Conservation (phyloP, 2,113 vertebrate species). For the Nerophis ophidion region DNA sequence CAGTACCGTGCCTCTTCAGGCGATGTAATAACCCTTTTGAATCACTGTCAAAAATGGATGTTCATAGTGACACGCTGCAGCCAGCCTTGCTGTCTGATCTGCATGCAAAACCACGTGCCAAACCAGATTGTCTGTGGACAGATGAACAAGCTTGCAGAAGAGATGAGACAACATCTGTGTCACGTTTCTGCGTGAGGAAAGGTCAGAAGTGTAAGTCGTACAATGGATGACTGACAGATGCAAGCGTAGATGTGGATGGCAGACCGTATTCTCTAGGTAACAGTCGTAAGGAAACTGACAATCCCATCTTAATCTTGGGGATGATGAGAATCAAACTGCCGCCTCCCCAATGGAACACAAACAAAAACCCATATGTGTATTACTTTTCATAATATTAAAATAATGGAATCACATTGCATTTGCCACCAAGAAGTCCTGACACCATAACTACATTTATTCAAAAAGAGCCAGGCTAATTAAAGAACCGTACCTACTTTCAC, state of each 20-base stretch:
- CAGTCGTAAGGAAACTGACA: slow-evolving; percentile 44
- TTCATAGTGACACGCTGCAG: slow-evolving; percentile 40
- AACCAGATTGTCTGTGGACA: slow-evolving; percentile 40
- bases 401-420: no score
- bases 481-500: background rate
- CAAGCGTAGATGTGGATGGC: slow-evolving; percentile 37
- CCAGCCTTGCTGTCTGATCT: slow-evolving; percentile 49
- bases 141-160: slow-evolving; percentile 23
- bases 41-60: slow-evolving; percentile 54
- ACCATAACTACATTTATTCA: no score
- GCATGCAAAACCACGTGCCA: slow-evolving; percentile 49
- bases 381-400: background rate
- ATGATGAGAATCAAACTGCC: slow-evolving; percentile 34
- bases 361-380: slow-evolving; percentile 27
- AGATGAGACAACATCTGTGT: slow-evolving; percentile 46
- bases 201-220: slow-evolving; percentile 46
- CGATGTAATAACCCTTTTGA: slow-evolving; percentile 52
- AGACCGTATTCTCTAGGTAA: slow-evolving; percentile 41
- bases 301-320: slow-evolving; percentile 51
- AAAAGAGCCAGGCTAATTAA: no score
- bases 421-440: no score
- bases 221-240: slow-evolving; percentile 60
- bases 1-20: slow-evolving; percentile 12
- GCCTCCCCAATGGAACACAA: slow-evolving; percentile 26
- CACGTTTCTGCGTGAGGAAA: slow-evolving; percentile 38